Evolutionary conservation across 2,888 invertebrate genomes (phyloP).

Genomic region (Acanthoscelides obtectus): DNA sequence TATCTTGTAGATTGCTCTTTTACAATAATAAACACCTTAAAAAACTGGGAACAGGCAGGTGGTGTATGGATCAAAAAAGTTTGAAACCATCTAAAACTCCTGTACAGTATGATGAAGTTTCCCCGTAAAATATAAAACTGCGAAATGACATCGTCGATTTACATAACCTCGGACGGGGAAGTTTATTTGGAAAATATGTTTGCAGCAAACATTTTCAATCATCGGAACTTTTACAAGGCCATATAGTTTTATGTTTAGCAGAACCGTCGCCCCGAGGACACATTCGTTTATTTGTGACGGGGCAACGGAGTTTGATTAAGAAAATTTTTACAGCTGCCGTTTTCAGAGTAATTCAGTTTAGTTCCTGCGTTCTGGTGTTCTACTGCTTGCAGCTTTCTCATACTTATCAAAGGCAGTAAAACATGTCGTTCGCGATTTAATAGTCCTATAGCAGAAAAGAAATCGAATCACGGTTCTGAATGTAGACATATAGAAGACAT

Average conservation of each 20-base stretch:
- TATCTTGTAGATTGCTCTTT: no score
- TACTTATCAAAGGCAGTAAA: no score
- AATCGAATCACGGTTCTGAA: no score
- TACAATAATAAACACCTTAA: no score
- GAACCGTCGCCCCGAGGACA: conserved; percentile 17
- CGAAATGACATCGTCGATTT: conserved; percentile 5
- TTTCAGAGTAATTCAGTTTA: background rate
- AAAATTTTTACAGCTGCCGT: background rate
- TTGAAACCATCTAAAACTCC: no score
- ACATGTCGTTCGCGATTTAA: no score
- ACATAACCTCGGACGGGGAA: conserved; percentile 2
- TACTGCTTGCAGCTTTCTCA: no score
- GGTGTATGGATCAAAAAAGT: no score
- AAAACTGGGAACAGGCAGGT: no score
- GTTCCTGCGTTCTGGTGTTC: background rate
- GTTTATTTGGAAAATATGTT: conserved; percentile 31
- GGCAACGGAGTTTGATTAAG: background rate
- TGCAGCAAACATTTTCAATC: conserved; percentile 37
- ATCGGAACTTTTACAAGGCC: conserved; percentile 35
- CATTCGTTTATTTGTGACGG: background rate
- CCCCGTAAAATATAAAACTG: conserved; percentile 9
- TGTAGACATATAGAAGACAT: no score
- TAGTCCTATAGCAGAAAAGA: no score
- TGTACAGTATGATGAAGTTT: conserved; percentile 1
- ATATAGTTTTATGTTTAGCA: conserved; percentile 36